phyloP scores from a whole-genome alignment of 2,113 vertebrate species.

The Sigmodon hispidus region DNA sequence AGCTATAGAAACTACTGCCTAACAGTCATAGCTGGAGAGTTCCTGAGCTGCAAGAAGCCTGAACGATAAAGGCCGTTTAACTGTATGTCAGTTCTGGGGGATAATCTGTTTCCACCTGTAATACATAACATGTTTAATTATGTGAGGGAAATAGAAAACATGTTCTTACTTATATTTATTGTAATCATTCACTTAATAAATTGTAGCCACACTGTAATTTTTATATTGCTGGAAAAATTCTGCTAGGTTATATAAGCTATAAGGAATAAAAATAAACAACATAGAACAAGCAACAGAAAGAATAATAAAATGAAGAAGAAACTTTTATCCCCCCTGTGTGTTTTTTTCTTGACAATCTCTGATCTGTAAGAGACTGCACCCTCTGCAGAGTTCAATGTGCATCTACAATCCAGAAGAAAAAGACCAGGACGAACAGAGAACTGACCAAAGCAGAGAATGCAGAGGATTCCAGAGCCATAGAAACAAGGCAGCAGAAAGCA shows the following conservation, averaged over 20 bases:
- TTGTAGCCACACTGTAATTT: neutral
- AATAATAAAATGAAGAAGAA: neutral
- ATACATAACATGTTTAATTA: neutral
- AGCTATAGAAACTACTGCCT: neutral
- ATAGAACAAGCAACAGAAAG: neutral
- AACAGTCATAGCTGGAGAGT: neutral
- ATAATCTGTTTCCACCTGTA: neutral
- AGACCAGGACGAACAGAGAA: neutral
- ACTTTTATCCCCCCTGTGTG: neutral
- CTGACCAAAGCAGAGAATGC: neutral
- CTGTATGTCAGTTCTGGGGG: neutral
- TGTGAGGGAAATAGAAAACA: neutral
- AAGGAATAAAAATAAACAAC: neutral
- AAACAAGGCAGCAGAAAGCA: neutral
- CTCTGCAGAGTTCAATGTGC: neutral
- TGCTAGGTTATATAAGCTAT: neutral
- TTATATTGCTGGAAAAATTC: neutral
- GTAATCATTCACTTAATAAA: neutral
- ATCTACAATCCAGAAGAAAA: slow-evolving; percentile 4
- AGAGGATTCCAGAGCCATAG: neutral
- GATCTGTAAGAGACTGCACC: no score
- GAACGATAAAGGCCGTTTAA: neutral
- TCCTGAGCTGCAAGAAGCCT: neutral
- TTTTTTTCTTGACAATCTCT: neutral
- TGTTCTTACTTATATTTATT: neutral